A percentile compares a stretch with the other conserved stretches of the same genome.
Evolutionary conservation across 2,888 invertebrate genomes (phyloP).

Genomic region (Pollenia angustigena): DNA sequence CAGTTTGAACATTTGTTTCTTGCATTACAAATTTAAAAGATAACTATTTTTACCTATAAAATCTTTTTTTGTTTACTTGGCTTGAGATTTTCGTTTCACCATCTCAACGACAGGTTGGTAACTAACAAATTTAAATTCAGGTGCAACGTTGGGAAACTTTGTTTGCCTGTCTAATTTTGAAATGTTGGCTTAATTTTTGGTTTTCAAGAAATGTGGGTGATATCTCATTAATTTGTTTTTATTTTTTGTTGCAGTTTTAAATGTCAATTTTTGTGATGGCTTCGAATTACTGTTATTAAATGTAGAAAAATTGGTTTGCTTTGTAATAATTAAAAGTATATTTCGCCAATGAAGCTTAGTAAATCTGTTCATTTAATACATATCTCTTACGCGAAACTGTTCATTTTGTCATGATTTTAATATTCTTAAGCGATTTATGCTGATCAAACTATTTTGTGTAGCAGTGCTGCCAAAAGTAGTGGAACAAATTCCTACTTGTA

Average conservation of each 20-base stretch:
- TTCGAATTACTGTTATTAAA: constrained; percentile 40
- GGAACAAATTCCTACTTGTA: too few species aligned
- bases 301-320: background rate
- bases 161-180: constrained; percentile 26
- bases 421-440: too few species aligned
- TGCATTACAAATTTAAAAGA: constrained; percentile 55
- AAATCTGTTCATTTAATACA: too few species aligned
- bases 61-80: constrained; percentile 21
- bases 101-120: constrained; percentile 67
- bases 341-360: too few species aligned
- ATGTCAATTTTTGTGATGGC: constrained; percentile 8
- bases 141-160: constrained; percentile 59
- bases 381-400: too few species aligned
- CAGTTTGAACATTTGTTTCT: constrained; percentile 71
- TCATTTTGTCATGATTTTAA: too few species aligned
- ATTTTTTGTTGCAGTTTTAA: constrained; percentile 19
- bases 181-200: constrained; percentile 56
- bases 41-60: constrained; percentile 12
- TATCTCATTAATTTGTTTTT: constrained; percentile 52
- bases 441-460: too few species aligned
- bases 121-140: constrained; percentile 57
- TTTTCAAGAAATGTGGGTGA: constrained; percentile 67
- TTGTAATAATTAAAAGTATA: too few species aligned
- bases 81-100: constrained; percentile 50
- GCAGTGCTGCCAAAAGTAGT: too few species aligned